Evolutionary conservation across 2,797 vertebrate species (phyloP).

Genomic region (Enteromius radiatus): DNA sequence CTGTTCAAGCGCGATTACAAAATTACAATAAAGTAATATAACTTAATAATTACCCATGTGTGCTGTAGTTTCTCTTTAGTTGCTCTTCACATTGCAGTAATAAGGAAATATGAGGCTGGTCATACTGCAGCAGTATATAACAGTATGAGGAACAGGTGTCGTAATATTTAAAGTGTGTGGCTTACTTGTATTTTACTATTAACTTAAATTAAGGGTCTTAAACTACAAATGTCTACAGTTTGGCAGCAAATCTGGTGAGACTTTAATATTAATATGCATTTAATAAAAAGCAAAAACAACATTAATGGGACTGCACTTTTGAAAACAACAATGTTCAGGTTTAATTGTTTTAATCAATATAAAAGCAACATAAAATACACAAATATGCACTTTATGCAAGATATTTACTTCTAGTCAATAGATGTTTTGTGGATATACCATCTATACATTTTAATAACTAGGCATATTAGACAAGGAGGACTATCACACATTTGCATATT

Average conservation of each 20-base stretch:
- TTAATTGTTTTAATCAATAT: neutral
- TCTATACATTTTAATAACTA: neutral
- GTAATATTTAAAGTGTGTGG: conserved; percentile 57
- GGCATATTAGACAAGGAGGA: neutral
- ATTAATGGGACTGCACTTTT: neutral
- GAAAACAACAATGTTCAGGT: neutral
- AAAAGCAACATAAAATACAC: neutral
- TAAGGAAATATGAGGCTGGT: conserved; percentile 15
- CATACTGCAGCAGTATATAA: neutral
- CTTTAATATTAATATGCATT: neutral
- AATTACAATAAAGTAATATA: neutral
- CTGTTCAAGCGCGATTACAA: neutral
- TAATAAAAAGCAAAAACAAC: too few relatives aligned
- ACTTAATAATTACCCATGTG: conserved; percentile 10
- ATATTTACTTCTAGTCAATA: neutral
- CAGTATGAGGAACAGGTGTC: conserved; percentile 46
- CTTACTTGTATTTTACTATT: neutral
- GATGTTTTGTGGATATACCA: neutral
- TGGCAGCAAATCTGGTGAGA: neutral
- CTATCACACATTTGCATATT: conserved; percentile 15
- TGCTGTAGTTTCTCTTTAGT: neutral
- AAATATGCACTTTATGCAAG: neutral
- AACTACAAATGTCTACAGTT: neutral
- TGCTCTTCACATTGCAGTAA: neutral
- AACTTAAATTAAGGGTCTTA: neutral